Base-by-base conservation (phyloP, 2,113 vertebrate genomes). In the Corythornis vintsioides region DNA sequence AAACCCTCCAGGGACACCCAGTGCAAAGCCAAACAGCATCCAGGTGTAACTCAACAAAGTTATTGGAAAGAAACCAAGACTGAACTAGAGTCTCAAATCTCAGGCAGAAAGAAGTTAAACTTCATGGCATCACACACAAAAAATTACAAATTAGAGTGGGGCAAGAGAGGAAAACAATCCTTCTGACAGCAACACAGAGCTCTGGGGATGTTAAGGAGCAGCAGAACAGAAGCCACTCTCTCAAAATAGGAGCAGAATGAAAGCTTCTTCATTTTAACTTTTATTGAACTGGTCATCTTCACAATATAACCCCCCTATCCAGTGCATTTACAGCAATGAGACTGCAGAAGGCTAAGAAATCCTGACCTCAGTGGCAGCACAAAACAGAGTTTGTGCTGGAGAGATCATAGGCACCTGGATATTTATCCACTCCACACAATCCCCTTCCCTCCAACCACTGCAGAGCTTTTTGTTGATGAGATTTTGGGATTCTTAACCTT, bases 71-170 rank as follows among this genome's bases (percentile, higher is more conserved):
- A 79, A 52, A 82, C 0, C 0, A 0, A 69, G 48, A 64, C 20
- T 53, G 10, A 93, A 4, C 29, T 35, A 47, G 29, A 69, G 18
- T 59, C 63, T 79, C n/a, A 79, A 82, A 56, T 67, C 64, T 74
- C 8, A 5, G 42, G 43, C 56, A 83, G 38, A 86, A 83, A 83
- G 42, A 86, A 83, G 43, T 71, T 52, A 74, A 83, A 73, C 0
- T 0, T 28, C 1, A 0, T 8, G 3, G 47, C 5, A 25, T 78
- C 35, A 61, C 13, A 9, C 53, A 31, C 0, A 1, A 89, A 24
- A 26, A 61, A 57, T 48, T 60, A 55, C 25, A 64, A 31, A 55
- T 59, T 10, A 55, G 47, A 86, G n/a, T 1, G 1, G 10, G 61
- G 9, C 5, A 84, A 53, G 38, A 73, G 13, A 78, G 11, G 43